Evolutionary conservation across 2,113 vertebrate genomes (phyloP), one percentile per base, ranked within the genome.

Genomic region (Macroglossus sobrinus): DNA sequence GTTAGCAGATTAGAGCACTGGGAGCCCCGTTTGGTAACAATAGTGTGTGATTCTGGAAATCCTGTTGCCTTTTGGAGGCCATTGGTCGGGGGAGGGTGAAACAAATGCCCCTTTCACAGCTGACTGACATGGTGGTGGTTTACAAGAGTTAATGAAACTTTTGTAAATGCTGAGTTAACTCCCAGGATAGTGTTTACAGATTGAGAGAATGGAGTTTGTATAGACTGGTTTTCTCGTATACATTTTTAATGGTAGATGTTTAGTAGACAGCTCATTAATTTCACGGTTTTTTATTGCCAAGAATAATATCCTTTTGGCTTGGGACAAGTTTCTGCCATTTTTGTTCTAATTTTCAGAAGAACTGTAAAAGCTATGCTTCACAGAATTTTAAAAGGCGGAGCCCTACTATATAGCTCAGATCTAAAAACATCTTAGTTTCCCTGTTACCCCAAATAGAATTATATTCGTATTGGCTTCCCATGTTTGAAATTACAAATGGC

Each of bases 221-320:
- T 92, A 89, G 63, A 66, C 61, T 3, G 24, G 28, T 94, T 97
- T 97, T 93, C 95, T 97, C 87, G 91, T 90, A 90, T 88, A 96
- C 64, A 92, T 96, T 97, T 94, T 97, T 94, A 97, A 97, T 97
- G 93, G 93, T 95, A 92, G 94, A 89, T 97, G 84, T 97, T 96
- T 97, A 97, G 93, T 96, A 97, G 97, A 63, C 84, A 93, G 69
- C 94, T 95, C 96, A 97, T 98, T 98, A 98, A 97, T 97, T 98
- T 97, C 94, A 75, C 86, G 59, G 80, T 93, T 85, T 72, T 97
- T 97, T 96, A 97, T 82, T 97, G 92, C 95, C 97, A 88, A 97
- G 93, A 97, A 84, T 96, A 97, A 74, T 91, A 95, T 95, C 86
- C 93, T 97, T 98, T 93, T 26, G 55, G 47, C 47, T 96, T 97